These are phyloP conservation scores for Elgaria multicarinata DNA, from an alignment of 2,113 vertebrate species.

Conservation along the genomic window DNA sequence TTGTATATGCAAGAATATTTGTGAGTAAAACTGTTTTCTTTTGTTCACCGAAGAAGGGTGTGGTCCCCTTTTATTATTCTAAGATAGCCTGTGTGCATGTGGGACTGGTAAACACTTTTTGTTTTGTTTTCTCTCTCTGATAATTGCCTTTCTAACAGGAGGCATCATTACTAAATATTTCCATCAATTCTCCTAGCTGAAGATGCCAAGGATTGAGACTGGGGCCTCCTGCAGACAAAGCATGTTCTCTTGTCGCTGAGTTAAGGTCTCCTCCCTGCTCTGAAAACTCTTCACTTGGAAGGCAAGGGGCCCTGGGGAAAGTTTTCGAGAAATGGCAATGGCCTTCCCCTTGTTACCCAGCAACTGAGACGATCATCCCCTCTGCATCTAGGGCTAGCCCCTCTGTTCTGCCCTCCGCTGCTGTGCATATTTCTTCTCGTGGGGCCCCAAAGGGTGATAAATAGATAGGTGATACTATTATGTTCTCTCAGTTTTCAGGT, in stretches of 20 bases:
- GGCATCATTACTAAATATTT: no score
- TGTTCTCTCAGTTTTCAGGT: not conserved
- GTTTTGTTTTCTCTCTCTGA: no score
- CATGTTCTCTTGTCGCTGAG: not conserved
- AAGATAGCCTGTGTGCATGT: no score
- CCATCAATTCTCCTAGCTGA: not conserved
- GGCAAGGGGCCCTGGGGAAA: not conserved
- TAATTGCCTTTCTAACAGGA: no score
- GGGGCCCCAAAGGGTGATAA: not conserved
- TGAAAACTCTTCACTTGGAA: not conserved
- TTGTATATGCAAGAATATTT: no score
- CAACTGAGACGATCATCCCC: not conserved
- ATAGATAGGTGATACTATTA: not conserved
- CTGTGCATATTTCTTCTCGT: not conserved
- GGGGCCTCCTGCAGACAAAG: not conserved
- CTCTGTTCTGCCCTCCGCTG: no score
- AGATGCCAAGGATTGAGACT: not conserved
- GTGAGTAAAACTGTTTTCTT: no score
- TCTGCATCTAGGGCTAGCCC: not conserved
- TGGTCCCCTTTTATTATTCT: no score
- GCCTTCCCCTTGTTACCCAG: not conserved
- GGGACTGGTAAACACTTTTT: no score
- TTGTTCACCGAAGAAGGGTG: no score
- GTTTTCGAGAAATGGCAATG: not conserved
- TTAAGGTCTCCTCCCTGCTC: not conserved